Conservation (phyloP, 1,140 invertebrate species). For the Hycleus cichorii region DNA sequence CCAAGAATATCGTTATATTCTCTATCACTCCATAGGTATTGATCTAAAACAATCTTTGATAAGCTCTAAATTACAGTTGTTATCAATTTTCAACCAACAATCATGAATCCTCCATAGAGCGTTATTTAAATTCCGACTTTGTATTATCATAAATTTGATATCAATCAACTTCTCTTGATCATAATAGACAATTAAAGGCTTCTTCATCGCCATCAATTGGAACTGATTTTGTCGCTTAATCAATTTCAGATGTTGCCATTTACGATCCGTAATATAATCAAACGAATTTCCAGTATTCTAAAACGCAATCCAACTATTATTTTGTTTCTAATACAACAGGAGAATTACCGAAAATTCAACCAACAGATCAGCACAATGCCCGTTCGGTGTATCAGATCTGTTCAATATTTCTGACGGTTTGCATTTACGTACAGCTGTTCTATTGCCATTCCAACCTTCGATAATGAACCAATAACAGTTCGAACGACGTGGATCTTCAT, state of each 20-base stretch:
- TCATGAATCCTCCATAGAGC: constrained; percentile 9
- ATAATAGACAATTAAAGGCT: not conserved
- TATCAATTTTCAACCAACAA: not conserved
- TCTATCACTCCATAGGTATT: not conserved
- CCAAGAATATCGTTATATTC: not conserved
- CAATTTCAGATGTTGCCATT: constrained; percentile 4
- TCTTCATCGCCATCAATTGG: not conserved
- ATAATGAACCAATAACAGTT: constrained; percentile 15
- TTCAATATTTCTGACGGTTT: not conserved
- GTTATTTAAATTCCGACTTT: not conserved
- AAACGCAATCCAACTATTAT: too few relatives aligned
- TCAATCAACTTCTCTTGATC: not conserved
- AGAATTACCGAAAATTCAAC: too few relatives aligned
- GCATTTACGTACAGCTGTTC: constrained; percentile 6
- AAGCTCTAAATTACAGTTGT: constrained; percentile 1
- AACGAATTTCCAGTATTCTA: too few relatives aligned
- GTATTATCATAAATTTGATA: constrained; percentile 5
- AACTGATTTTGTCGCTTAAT: not conserved
- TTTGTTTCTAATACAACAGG: too few relatives aligned
- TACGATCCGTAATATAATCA: too few relatives aligned
- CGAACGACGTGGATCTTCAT: not conserved
- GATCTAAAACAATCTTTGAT: not conserved
- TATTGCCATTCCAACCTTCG: not conserved
- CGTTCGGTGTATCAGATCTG: too few relatives aligned
- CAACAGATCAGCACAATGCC: too few relatives aligned